These are phyloP conservation scores for Corydoras sp. DNA, from an alignment of 2,113 vertebrate genomes.

Conservation along the genomic window DNA sequence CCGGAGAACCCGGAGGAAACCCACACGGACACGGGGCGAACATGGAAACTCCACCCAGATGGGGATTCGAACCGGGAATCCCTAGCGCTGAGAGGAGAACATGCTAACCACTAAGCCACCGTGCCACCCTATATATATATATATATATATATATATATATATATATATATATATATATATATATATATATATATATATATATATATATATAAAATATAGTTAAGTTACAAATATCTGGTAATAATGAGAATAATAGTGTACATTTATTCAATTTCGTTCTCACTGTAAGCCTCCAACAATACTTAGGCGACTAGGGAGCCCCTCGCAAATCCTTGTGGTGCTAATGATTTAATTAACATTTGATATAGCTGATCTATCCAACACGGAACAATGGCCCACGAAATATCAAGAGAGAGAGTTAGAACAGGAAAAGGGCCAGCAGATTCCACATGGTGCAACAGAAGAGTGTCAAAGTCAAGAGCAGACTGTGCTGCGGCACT, in stretches of 20 bases:
- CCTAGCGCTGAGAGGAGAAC: no score
- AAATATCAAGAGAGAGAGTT: constrained; percentile 14
- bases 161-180: no score
- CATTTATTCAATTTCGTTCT: constrained; percentile 14
- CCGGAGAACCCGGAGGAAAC: no score
- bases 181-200: no score
- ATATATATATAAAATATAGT: no score
- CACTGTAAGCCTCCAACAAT: constrained; percentile 2
- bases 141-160: no score
- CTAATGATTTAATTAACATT: constrained; percentile 33
- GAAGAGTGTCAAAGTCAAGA: constrained; percentile 65
- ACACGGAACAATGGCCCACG: constrained; percentile 22
- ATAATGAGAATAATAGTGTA: background rate
- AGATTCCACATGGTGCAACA: constrained; percentile 65
- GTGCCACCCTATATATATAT: no score
- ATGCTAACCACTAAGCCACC: no score
- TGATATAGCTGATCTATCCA: constrained; percentile 31
- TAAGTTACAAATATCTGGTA: background rate
- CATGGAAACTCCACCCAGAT: no score
- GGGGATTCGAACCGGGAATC: no score
- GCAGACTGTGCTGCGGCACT: constrained; percentile 65
- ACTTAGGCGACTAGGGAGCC: constrained; percentile 21
- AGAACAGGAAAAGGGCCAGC: constrained; percentile 45
- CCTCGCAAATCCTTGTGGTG: constrained; percentile 13
- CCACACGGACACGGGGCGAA: no score